Percentiles rank a stretch among this genome's conserved stretches.
Evolutionary conservation across 2,797 vertebrate species (phyloP).

Genomic region (Sebastes kiyomatsui): DNA sequence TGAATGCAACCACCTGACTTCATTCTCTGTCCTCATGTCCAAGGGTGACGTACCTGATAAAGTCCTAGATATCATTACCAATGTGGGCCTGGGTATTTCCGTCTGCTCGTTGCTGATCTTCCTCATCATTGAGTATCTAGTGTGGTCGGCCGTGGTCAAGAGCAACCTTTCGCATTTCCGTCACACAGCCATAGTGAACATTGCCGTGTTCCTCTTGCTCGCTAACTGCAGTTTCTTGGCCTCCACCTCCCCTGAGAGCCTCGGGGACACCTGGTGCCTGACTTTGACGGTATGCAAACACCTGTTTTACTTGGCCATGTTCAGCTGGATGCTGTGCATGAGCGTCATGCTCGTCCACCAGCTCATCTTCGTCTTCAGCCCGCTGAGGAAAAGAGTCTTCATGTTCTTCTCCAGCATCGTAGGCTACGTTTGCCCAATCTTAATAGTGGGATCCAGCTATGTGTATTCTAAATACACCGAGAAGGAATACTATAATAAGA

Average conservation of each 20-base stretch:
- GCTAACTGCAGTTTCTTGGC: slow-evolving; percentile 78
- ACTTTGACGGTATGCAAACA: slow-evolving; percentile 77
- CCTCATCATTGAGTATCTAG: slow-evolving; percentile 78
- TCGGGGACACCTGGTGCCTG: slow-evolving; percentile 58
- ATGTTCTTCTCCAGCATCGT: slow-evolving; percentile 80
- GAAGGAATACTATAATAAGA: slow-evolving; percentile 13
- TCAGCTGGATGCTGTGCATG: slow-evolving; percentile 86
- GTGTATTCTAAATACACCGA: slow-evolving; percentile 66
- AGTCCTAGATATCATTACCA: slow-evolving; percentile 69
- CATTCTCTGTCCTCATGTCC: slow-evolving; percentile 84
- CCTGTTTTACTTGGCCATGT: slow-evolving; percentile 83
- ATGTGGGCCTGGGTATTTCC: slow-evolving; percentile 78
- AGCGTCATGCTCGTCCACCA: slow-evolving; percentile 86
- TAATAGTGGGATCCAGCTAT: slow-evolving; percentile 78
- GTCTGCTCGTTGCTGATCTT: slow-evolving; percentile 78
- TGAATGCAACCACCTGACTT: slow-evolving; percentile 81
- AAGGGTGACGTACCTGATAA: not conserved
- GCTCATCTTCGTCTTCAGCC: slow-evolving; percentile 86
- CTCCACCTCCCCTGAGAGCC: slow-evolving; percentile 3
- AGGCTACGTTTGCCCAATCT: slow-evolving; percentile 80
- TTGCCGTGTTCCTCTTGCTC: slow-evolving; percentile 78
- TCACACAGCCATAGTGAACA: slow-evolving; percentile 85
- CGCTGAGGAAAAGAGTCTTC: slow-evolving; percentile 81
- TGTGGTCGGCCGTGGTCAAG: slow-evolving; percentile 84
- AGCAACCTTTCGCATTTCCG: slow-evolving; percentile 84